Evolutionary conservation across 92 coral and sea anemone genomes (phyloP).

Genomic region (Actinostola sp.): DNA sequence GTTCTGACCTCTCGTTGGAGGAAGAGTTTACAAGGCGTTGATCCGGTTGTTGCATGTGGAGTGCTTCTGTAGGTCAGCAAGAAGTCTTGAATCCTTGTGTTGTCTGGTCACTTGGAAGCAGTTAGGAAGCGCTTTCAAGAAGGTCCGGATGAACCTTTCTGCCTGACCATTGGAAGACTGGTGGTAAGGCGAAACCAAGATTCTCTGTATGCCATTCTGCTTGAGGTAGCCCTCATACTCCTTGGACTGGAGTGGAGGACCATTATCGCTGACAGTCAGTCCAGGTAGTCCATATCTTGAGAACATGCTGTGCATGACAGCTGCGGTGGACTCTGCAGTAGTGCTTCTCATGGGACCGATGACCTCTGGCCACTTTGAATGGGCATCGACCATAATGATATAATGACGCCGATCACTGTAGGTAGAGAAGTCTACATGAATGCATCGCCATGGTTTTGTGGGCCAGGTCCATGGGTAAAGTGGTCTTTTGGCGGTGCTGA

Average conservation of each 20-base stretch:
- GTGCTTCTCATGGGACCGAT: constrained; percentile 51
- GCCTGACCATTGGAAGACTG: constrained; percentile 36
- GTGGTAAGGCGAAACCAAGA: constrained; percentile 44
- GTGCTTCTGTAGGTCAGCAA: constrained; percentile 52
- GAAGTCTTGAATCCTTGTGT: constrained; percentile 25
- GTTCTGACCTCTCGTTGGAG: constrained; percentile 45
- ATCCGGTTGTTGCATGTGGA: constrained; percentile 50
- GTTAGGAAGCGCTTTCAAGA: constrained; percentile 35
- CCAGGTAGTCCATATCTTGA: too few species aligned
- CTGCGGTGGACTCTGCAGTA: constrained; percentile 37
- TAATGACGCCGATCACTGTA: constrained; percentile 21
- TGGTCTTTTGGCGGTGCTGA: constrained; percentile 21
- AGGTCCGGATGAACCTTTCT: constrained; percentile 48
- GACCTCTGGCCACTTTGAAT: constrained; percentile 68
- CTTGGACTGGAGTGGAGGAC: constrained; percentile 50
- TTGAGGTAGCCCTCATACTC: constrained; percentile 43
- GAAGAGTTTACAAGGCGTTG: too few species aligned
- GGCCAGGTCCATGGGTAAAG: constrained; percentile 43
- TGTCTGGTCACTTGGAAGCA: background rate
- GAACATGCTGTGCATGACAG: too few species aligned
- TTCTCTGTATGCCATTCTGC: constrained; percentile 29
- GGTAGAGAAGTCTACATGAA: constrained; percentile 48
- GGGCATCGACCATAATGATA: constrained; percentile 43
- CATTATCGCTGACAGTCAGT: constrained; percentile 42
- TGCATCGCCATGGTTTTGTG: constrained; percentile 33